A percentile compares a stretch with the other conserved stretches of the same genome.
Evolutionary conservation across 2,113 vertebrate species (phyloP).

Genomic region (Promerops cafer): DNA sequence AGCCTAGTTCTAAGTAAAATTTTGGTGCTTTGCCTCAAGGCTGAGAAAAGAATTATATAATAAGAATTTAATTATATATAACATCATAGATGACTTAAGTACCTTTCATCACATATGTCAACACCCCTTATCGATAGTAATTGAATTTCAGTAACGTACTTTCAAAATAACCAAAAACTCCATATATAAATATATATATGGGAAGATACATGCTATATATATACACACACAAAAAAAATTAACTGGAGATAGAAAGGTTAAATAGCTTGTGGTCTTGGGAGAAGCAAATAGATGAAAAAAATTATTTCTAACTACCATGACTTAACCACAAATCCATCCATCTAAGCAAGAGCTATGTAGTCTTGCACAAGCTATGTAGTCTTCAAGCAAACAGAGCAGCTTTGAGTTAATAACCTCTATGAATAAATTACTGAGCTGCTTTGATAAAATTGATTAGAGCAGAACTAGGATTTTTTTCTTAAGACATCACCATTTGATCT

Average conservation of each 20-base stretch:
- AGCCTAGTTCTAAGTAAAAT: neutral
- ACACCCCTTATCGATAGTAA: neutral
- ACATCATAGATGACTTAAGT: neutral
- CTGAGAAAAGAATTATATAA: neutral
- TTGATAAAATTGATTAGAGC: neutral
- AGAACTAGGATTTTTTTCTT: neutral
- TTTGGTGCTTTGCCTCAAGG: neutral
- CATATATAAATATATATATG: neutral
- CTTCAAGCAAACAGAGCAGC: neutral
- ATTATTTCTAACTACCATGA: neutral
- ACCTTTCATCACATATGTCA: neutral
- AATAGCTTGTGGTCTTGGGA: neutral
- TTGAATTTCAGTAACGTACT: rapidly evolving
- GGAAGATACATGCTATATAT: neutral
- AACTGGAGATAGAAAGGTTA: neutral
- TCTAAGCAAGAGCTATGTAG: neutral
- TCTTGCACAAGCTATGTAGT: neutral
- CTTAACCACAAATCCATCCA: neutral
- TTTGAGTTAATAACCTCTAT: neutral
- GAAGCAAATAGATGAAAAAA: neutral
- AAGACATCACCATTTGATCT: neutral
- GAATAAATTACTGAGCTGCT: neutral
- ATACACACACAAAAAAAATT: neutral
- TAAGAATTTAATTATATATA: neutral
- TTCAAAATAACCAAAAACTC: neutral